Base-by-base conservation (phyloP, 2,888 invertebrate species). In the Neoitamus cyanurus region DNA sequence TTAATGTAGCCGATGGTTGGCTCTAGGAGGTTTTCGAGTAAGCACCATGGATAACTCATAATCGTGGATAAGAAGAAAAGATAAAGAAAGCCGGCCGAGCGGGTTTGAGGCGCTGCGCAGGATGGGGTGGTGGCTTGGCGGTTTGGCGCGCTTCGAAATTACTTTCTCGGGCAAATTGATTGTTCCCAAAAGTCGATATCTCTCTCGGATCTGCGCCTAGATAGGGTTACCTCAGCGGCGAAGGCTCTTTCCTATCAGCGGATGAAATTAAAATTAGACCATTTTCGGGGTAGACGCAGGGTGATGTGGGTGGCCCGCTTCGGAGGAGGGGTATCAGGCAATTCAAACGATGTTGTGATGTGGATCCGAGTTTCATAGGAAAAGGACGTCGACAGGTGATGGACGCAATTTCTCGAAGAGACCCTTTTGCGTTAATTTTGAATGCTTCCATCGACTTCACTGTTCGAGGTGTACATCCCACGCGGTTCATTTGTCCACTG, bases 141-240 rank as follows among this genome's bases (percentile, higher is more conserved):
- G 70, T 30, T 70, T 30, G 34, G 31, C 70, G 70, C 30, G 70
- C 25, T 42, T 70, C 11, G 37, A 83, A 70, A 83, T 83, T 83
- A 83, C 73, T 83, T 83, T 83, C 46, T 72, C n/a, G 48, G 42
- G 30, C 58, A 83, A 83, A 83, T 83, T 83, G 83, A 83, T 83
- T 83, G 83, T 83, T 83, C 42, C 83, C 70, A 20, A 77, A 77
- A 77, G 77, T 77, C 77, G 77, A 77, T 77, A 77, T 77, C 28
- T 37, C 46, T 2, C 7, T 58, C 20, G 25, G 58, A 58, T 25
- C 58, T 20, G 15, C 15, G 58, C 15, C 20, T 58, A 20, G 20
- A 73, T 73, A 34, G 34, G 73, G 73, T 73, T 73, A 34, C 36
- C 73, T 34, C 15, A 34, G 36, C 20, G 9, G 31, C 70, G 36